Percentiles rank a stretch among this genome's conserved stretches.
These are phyloP conservation scores for Pelochelys cantorii DNA, from an alignment of 2,797 vertebrate species.

Conservation along the genomic window DNA sequence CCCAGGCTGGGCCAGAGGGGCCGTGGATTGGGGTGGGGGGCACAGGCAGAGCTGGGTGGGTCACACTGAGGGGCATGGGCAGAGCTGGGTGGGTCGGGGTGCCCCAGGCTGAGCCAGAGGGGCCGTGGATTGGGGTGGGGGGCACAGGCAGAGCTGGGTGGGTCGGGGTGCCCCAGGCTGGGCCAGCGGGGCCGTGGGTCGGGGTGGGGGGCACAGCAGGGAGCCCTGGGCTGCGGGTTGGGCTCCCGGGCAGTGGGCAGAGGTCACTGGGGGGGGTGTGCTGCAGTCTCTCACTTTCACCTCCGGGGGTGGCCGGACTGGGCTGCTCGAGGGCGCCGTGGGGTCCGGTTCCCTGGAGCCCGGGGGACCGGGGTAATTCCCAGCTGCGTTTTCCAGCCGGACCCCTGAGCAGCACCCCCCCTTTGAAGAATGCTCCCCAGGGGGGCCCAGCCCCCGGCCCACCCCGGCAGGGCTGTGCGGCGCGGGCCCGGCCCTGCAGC, in stretches of 20 bases:
- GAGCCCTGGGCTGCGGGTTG: no score
- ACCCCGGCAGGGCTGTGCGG: fast-evolving
- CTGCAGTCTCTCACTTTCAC: background rate
- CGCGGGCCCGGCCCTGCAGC: slow-evolving; percentile 21
- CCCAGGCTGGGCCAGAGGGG: no score
- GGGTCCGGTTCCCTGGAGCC: background rate
- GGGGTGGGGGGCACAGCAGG: background rate
- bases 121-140: background rate
- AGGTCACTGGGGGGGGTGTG: no score
- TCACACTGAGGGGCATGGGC: no score
- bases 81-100: no score
- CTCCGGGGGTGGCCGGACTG: no score
- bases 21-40: no score
- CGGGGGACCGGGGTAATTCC: background rate
- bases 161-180: background rate
- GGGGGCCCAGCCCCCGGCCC: fast-evolving
- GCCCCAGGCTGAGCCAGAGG: background rate
- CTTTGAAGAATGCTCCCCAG: background rate
- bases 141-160: no score
- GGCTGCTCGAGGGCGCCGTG: no score
- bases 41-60: no score
- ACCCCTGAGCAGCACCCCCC: no score
- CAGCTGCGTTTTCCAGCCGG: background rate
- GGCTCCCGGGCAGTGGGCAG: background rate
- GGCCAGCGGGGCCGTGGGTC: background rate